Evolutionary conservation across 1,140 invertebrate genomes (phyloP).

Genomic region (Ephestia elutella): DNA sequence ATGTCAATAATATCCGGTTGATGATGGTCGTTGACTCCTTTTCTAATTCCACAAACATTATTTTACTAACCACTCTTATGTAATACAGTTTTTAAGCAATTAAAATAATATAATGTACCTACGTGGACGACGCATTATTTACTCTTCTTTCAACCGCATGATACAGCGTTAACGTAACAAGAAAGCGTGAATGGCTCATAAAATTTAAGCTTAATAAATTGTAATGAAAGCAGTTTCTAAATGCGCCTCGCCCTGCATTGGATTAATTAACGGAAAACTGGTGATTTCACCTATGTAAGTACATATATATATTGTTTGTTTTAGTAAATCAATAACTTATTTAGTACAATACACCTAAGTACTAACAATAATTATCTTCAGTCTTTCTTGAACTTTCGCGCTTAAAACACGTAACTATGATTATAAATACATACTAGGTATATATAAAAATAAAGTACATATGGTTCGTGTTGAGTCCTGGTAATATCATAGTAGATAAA

Average conservation of each 20-base stretch:
- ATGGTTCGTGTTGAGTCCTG: no score
- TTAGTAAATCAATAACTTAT: no score
- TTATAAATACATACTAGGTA: no score
- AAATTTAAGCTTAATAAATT: slow-evolving; percentile 1
- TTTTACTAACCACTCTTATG: background rate
- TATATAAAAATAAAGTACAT: no score
- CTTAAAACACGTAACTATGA: no score
- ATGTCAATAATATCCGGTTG: slow-evolving; percentile 40
- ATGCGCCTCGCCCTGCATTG: background rate
- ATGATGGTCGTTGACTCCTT: slow-evolving; percentile 36
- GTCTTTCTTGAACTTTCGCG: no score
- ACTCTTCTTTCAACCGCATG: slow-evolving; percentile 5
- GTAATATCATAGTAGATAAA: no score
- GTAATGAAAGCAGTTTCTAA: slow-evolving; percentile 5
- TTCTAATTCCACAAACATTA: slow-evolving; percentile 30
- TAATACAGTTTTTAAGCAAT: slow-evolving; percentile 11
- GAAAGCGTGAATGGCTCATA: slow-evolving; percentile 8
- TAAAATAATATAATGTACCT: slow-evolving; percentile 6
- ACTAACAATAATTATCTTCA: no score
- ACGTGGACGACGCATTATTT: background rate
- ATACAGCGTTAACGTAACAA: slow-evolving; percentile 7
- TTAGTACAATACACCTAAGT: no score
- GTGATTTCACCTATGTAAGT: no score
- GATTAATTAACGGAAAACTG: background rate
- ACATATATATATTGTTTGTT: no score